phyloP scores from a whole-genome alignment of 2,113 vertebrate genomes.

The Pardalotus punctatus region DNA sequence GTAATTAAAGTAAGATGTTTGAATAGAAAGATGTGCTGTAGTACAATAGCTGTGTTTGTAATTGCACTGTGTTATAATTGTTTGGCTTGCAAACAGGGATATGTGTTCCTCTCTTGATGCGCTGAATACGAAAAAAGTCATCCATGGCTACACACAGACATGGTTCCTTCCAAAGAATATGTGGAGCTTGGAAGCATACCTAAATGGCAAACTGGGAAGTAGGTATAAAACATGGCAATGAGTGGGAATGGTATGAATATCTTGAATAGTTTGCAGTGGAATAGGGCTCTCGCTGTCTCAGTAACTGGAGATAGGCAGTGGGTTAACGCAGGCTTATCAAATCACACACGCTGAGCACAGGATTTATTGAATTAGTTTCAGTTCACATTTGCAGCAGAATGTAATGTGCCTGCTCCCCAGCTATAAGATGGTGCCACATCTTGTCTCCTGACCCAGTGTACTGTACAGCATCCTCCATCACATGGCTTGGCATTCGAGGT shows the following conservation, averaged over 20 bases:
- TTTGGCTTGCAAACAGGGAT: neutral
- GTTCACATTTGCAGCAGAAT: neutral
- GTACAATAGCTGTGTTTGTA: neutral
- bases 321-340: neutral
- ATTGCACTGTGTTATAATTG: neutral
- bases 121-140: neutral
- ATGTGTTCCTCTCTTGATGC: neutral
- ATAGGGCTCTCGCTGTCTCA: neutral
- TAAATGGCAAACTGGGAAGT: neutral
- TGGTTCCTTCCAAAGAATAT: neutral
- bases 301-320: neutral
- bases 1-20: neutral
- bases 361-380: neutral
- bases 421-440: neutral
- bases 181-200: neutral
- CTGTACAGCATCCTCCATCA: neutral
- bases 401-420: neutral
- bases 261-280: neutral
- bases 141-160: neutral
- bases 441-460: conserved; percentile 49
- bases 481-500: neutral
- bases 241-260: neutral
- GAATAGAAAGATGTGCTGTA: neutral
- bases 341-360: neutral
- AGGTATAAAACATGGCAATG: neutral